A percentile compares a stretch with the other conserved stretches of the same genome.
These are phyloP conservation scores for Macaria liturata DNA, from an alignment of 2,888 invertebrate genomes.

Conservation along the genomic window DNA sequence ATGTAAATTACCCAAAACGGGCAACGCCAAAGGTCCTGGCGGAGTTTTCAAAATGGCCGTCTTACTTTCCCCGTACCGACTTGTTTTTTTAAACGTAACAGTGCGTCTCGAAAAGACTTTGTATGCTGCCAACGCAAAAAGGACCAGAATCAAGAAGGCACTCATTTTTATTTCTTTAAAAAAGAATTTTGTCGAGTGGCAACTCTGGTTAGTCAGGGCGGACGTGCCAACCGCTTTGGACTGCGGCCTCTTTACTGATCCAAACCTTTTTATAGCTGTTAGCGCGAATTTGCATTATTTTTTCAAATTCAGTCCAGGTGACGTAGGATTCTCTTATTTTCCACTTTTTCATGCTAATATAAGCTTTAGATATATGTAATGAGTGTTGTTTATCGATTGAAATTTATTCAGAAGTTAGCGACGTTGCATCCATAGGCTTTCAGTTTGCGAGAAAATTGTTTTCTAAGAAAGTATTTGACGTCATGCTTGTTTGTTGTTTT, in stretches of 20 bases:
- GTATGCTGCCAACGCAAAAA: conserved; percentile 55
- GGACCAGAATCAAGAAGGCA: conserved; percentile 58
- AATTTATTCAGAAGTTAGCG: too few species aligned
- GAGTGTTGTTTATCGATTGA: too few species aligned
- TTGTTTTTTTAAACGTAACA: conserved; percentile 45
- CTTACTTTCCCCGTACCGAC: conserved; percentile 50
- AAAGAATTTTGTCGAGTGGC: conserved; percentile 66
- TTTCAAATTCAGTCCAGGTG: conserved; percentile 17
- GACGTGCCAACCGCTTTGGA: conserved; percentile 40
- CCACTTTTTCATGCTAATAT: too few species aligned
- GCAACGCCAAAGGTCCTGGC: conserved; percentile 86
- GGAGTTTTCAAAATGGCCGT: conserved; percentile 63
- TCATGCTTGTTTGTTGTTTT: too few species aligned
- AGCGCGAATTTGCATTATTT: conserved; percentile 47
- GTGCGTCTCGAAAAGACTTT: conserved; percentile 57
- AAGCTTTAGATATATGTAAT: too few species aligned
- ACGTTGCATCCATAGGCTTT: too few species aligned
- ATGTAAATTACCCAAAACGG: conserved; percentile 88
- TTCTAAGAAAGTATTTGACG: too few species aligned
- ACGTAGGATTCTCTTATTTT: neutral
- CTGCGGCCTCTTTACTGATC: conserved; percentile 34
- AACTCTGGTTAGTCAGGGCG: conserved; percentile 61
- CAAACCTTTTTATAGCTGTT: conserved; percentile 46
- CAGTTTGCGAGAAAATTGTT: too few species aligned
- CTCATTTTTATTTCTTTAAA: conserved; percentile 67